A percentile compares a stretch with the other conserved stretches of the same genome.
phyloP scores from a whole-genome alignment of 2,113 vertebrate genomes.

The Aptenodytes patagonicus region DNA sequence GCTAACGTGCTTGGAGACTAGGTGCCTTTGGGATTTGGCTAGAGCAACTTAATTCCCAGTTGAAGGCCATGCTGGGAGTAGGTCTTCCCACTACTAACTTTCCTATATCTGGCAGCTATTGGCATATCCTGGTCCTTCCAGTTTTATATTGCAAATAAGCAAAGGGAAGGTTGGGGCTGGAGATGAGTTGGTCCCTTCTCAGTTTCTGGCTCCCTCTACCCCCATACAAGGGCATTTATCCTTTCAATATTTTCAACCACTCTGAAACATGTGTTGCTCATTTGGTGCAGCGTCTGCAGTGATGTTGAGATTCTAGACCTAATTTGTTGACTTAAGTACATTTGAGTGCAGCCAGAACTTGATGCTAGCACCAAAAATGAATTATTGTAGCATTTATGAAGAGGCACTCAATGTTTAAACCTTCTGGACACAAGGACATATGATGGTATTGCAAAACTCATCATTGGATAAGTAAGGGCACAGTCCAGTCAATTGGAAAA shows the following conservation, averaged over 20 bases:
- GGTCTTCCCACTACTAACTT: not conserved
- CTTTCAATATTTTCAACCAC: not conserved
- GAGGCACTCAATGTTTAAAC: not conserved
- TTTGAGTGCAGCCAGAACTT: not conserved
- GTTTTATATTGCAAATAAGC: not conserved
- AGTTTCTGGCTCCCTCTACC: not conserved
- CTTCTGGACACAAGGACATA: not conserved
- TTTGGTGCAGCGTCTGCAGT: not conserved
- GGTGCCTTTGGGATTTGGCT: not conserved
- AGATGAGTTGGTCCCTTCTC: not conserved
- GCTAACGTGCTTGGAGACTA: not conserved
- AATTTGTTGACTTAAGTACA: not conserved
- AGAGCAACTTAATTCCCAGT: not conserved
- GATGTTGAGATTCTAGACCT: not conserved
- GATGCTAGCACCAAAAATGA: not conserved
- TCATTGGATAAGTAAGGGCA: not conserved
- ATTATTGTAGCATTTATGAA: not conserved
- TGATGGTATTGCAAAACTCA: not conserved
- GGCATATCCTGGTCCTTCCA: not conserved
- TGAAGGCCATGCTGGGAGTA: not conserved
- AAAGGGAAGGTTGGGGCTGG: not conserved
- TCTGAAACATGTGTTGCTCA: not conserved
- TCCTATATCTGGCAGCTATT: not conserved
- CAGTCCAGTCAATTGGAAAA: conserved; percentile 15
- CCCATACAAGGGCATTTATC: not conserved